Conservation (phyloP, 1,140 invertebrate species). For the Euborellia annulipes region DNA sequence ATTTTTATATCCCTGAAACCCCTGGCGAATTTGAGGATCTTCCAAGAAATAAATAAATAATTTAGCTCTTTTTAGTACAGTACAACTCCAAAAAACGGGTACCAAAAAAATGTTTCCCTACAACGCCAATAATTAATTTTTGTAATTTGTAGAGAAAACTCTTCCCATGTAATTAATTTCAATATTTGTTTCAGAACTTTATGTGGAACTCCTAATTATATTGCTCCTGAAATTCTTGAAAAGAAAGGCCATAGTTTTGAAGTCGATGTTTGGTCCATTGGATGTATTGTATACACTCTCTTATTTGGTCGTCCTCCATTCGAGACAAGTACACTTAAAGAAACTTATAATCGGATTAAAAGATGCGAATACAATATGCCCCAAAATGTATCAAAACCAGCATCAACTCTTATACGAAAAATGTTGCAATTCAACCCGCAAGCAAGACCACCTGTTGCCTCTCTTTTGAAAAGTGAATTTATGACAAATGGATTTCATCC, state of each 20-base stretch:
- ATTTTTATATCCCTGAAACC: no score
- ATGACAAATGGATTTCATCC: no score
- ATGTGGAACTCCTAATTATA: conserved; percentile 97
- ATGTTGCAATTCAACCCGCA: conserved; percentile 73
- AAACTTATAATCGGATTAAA: conserved; percentile 86
- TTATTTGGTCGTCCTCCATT: conserved; percentile 91
- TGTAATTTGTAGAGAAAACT: no score
- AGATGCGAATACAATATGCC: conserved; percentile 84
- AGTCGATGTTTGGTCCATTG: conserved; percentile 94
- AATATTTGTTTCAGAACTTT: conserved; percentile 56
- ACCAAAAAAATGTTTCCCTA: no score
- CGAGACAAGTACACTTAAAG: conserved; percentile 74
- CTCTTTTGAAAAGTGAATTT: conserved; percentile 50
- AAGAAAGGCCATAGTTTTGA: conserved; percentile 91
- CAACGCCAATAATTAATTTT: no score
- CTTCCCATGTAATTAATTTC: no score
- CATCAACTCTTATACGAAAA: conserved; percentile 63
- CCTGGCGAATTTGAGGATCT: no score
- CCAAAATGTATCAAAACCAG: conserved; percentile 36
- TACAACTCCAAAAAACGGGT: no score
- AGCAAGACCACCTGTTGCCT: conserved; percentile 58
- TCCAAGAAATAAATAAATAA: no score
- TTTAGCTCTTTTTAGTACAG: no score
- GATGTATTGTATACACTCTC: conserved; percentile 86
- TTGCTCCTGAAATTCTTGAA: conserved; percentile 87